Base-by-base conservation (phyloP, 2,888 invertebrate species). In the Eupithecia tripunctaria region DNA sequence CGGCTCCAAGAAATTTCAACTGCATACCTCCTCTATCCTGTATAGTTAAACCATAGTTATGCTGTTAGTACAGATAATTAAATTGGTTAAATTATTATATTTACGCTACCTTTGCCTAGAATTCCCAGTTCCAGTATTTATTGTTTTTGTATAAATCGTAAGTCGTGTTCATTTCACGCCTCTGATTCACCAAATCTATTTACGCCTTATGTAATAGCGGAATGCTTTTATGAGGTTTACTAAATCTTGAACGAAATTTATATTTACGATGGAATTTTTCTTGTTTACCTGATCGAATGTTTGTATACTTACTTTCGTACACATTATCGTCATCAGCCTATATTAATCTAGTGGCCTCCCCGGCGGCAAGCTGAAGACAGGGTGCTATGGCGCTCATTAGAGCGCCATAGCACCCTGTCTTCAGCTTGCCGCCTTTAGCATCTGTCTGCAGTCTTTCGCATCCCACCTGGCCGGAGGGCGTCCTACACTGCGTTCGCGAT, bases 141-240 rank as follows among this genome's bases (percentile, higher is more conserved):
- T 32, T 63, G 21, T 63, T 63, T 56, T 56, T 36, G 29, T n/a
- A 36, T 63, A 63, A 63, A 41, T 63, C 56, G 15, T 36, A 38
- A 56, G 25, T 67, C 56, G 56, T 65, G 70, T 27, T 36, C 38
- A 70, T 41, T 66, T 66, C 56, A 66, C 59, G 43, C 29, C 27
- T 65, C 51, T 70, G 67, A 71, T 41, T 71, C 71, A 67, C 51
- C 51, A 63, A 63, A 63, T 63, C 63, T 56, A 68, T 38, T 63
- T 64, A 65, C 70, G 29, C 41, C 56, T 65, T 70, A 41, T 59
- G 70, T 41, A 59, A 63, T 27, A 15, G 29, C 36, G 43, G 25
- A 64, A 70, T 25, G 25, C 41, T 38, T 59, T 41, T 51, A 63
- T 62, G 47, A 63, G 36, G n/a, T 21, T 63, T 10, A 36, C 62